Percentiles rank a stretch among this genome's conserved stretches.
phyloP scores from a whole-genome alignment of 2,888 invertebrate species.

The Steromphala cineraria region DNA sequence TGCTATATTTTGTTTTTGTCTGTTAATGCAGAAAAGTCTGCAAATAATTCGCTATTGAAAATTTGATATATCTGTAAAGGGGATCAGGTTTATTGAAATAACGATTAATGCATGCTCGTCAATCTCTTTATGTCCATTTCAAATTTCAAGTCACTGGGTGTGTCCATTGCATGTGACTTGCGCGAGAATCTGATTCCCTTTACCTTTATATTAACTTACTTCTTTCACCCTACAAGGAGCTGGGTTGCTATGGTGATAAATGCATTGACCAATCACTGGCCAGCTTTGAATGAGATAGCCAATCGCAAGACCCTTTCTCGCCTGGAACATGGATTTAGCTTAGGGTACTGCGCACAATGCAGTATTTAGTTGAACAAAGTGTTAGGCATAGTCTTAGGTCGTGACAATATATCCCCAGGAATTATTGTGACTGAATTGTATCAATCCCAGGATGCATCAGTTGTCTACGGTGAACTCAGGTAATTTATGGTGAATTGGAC shows the following conservation, averaged over 20 bases:
- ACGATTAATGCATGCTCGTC: neutral
- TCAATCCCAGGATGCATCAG: conserved; percentile 3
- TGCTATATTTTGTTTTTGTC: neutral
- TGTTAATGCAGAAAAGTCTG: neutral
- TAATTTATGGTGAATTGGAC: conserved; percentile 7
- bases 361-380: conserved; percentile 58
- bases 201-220: conserved; percentile 13
- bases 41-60: neutral
- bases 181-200: conserved; percentile 10
- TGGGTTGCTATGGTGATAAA: conserved; percentile 18
- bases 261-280: conserved; percentile 17
- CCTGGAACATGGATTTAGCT: conserved; percentile 20
- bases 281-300: conserved; percentile 6
- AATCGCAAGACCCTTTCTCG: conserved; percentile 7
- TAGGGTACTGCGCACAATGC: conserved; percentile 72
- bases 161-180: neutral
- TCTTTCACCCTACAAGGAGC: conserved; percentile 16
- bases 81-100: conserved; percentile 2
- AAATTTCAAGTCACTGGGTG: neutral
- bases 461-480: neutral
- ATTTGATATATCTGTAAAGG: neutral
- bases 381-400: conserved; percentile 46
- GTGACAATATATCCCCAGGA: conserved; percentile 35
- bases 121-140: neutral
- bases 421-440: conserved; percentile 10